Conservation (phyloP, 1,140 invertebrate genomes). For the Bombus balteatus region DNA sequence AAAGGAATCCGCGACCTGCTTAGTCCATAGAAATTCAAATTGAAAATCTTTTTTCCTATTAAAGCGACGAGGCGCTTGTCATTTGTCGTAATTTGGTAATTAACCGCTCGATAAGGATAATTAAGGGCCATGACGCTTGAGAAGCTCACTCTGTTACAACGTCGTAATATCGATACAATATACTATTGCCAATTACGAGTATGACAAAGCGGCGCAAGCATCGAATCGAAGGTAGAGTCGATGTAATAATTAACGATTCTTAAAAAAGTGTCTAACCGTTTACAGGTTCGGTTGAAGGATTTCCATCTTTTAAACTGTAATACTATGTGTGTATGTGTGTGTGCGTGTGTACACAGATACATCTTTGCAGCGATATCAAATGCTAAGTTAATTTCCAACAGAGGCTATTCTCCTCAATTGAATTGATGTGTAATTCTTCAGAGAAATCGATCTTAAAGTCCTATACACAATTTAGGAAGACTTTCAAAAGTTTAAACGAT, state of each 20-base stretch:
- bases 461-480: neutral
- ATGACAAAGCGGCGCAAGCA: neutral
- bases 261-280: neutral
- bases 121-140: conserved; percentile 1
- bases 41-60: neutral
- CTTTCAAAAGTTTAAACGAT: neutral
- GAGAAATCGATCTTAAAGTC: neutral
- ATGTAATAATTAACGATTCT: neutral
- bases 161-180: neutral
- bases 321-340: neutral
- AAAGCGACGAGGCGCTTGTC: neutral
- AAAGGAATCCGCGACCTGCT: conserved; percentile 13
- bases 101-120: neutral
- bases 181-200: conserved; percentile 17
- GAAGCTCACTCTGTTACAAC: neutral
- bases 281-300: neutral
- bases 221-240: neutral
- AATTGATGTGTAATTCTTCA: neutral
- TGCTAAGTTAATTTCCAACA: neutral
- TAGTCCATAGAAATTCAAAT: neutral
- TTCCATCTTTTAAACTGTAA: no score
- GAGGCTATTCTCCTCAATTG: neutral
- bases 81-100: neutral
- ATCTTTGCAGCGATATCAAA: neutral
- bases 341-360: no score